A percentile compares a stretch with the other conserved stretches of the same genome.
phyloP scores from a whole-genome alignment of 2,888 invertebrate species.

The Mythimna lalbum region DNA sequence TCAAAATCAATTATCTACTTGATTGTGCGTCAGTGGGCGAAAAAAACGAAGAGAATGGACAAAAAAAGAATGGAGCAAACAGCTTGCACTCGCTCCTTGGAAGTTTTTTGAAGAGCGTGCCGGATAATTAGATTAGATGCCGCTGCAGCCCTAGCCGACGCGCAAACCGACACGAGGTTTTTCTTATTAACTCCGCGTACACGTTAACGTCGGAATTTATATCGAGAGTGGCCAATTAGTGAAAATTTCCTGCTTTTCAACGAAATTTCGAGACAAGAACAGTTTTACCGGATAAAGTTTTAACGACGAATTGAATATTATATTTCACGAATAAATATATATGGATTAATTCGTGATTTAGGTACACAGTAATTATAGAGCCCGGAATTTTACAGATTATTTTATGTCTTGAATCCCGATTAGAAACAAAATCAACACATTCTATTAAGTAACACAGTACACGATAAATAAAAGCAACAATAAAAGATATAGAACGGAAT shows the following conservation, averaged over 20 bases:
- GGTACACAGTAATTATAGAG: neutral
- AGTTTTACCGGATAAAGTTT: constrained; percentile 7
- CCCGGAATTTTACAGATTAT: no score
- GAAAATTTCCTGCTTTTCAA: constrained; percentile 33
- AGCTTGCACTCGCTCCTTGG: constrained; percentile 76
- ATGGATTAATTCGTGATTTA: neutral
- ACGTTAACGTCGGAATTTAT: constrained; percentile 63
- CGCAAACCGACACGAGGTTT: constrained; percentile 67
- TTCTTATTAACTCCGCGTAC: constrained; percentile 60
- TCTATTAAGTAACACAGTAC: constrained; percentile 1
- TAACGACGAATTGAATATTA: constrained; percentile 7
- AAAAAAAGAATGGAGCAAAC: constrained; percentile 77
- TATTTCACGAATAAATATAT: neutral
- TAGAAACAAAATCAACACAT: neutral
- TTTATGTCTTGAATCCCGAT: neutral
- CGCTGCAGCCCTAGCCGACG: constrained; percentile 63
- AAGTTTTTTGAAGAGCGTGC: constrained; percentile 81
- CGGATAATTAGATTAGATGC: constrained; percentile 86
- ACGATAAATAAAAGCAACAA: constrained; percentile 14
- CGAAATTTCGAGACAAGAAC: constrained; percentile 12
- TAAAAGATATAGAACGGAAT: constrained; percentile 21
- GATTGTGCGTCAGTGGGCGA: constrained; percentile 71
- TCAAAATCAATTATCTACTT: constrained; percentile 72
- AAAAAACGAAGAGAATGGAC: constrained; percentile 60
- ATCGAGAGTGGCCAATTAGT: constrained; percentile 56